phyloP scores from a whole-genome alignment of 2,113 vertebrate species.

The Cynopterus brachyotis region DNA sequence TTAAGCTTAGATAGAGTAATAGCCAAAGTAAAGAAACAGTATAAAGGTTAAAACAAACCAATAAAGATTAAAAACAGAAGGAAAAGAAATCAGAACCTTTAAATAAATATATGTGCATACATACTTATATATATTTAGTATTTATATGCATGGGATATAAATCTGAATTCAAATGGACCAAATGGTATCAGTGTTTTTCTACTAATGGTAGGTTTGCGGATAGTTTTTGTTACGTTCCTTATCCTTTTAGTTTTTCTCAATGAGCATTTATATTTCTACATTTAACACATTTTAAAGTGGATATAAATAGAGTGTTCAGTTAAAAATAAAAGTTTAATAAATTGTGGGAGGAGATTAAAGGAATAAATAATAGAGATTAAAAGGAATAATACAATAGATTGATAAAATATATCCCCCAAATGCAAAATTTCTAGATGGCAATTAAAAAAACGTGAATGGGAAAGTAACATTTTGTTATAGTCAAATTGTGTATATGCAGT shows the following conservation, averaged over 20 bases:
- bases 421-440: not conserved
- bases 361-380: not conserved
- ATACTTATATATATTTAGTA: not conserved
- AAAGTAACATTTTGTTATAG: not conserved
- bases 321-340: conserved; percentile 35
- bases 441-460: not conserved
- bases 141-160: not conserved
- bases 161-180: not conserved
- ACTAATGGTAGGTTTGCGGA: not conserved
- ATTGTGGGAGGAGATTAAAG: not conserved
- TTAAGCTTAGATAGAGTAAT: not conserved
- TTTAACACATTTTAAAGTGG: not conserved
- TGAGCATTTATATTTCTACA: not conserved
- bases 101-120: not conserved
- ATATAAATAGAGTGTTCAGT: not conserved
- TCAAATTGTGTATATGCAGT: not conserved
- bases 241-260: not conserved
- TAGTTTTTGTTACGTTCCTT: conserved; percentile 30
- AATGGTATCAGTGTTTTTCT: not conserved
- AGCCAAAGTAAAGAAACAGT: not conserved
- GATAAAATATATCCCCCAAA: not conserved
- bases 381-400: not conserved
- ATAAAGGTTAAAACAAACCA: not conserved
- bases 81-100: not conserved
- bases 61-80: not conserved